A percentile compares a stretch with the other conserved stretches of the same genome.
phyloP scores from a whole-genome alignment of 2,113 vertebrate species.

The Numida meleagris region DNA sequence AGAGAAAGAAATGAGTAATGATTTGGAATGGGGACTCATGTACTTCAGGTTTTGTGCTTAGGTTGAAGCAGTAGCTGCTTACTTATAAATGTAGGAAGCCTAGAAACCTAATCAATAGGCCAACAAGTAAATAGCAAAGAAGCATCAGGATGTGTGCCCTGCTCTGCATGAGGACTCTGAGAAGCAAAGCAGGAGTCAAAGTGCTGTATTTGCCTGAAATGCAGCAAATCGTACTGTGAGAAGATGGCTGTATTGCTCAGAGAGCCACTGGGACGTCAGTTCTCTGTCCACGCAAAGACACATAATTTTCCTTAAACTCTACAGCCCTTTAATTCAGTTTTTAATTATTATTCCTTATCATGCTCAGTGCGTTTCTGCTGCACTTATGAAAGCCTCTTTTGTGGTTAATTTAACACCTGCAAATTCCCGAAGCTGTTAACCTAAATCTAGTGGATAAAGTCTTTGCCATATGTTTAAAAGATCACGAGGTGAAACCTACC shows the following conservation, averaged over 20 bases:
- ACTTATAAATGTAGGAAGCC: not conserved
- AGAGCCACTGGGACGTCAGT: not conserved
- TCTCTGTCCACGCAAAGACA: not conserved
- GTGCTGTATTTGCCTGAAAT: not conserved
- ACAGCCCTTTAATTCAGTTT: constrained; percentile 28
- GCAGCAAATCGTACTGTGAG: not conserved
- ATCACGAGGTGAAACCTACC: constrained; percentile 48
- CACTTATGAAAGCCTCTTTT: constrained; percentile 46
- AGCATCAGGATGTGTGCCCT: not conserved
- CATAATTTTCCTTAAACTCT: constrained; percentile 3
- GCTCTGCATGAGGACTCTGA: not conserved
- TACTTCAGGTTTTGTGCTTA: not conserved
- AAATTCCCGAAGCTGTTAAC: constrained; percentile 67
- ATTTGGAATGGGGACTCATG: not conserved
- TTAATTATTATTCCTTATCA: constrained; percentile 67
- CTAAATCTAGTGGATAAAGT: constrained; percentile 60
- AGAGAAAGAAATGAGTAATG: constrained; percentile 1
- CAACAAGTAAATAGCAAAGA: not conserved
- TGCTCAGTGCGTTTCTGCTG: constrained; percentile 40
- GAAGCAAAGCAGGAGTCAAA: not conserved
- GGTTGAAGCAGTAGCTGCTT: not conserved
- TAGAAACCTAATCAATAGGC: constrained; percentile 1
- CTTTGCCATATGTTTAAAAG: constrained; percentile 61
- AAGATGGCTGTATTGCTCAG: not conserved
- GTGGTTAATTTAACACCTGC: constrained; percentile 72